These are phyloP conservation scores for Callipepla californica DNA, from an alignment of 2,113 vertebrate genomes.

Conservation along the genomic window DNA sequence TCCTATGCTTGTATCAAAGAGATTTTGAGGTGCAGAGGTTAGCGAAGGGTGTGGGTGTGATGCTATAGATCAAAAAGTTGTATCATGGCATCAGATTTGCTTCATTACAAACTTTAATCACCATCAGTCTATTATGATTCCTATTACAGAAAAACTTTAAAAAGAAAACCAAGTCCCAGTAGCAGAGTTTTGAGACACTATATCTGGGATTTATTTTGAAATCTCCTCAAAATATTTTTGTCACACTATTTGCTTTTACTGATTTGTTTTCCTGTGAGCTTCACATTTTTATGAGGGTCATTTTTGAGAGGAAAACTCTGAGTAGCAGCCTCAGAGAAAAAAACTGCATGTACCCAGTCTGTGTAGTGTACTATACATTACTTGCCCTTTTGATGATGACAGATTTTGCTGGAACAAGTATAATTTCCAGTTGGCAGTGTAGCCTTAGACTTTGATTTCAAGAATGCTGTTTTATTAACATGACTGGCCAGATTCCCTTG, in stretches of 20 bases:
- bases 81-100: not conserved
- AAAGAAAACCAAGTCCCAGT: slow-evolving; percentile 8
- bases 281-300: not conserved
- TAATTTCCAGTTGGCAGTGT: not conserved
- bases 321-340: not conserved
- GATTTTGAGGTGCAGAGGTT: not conserved
- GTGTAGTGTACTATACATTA: not conserved
- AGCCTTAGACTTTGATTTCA: not conserved
- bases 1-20: not conserved
- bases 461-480: not conserved
- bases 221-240: slow-evolving; percentile 31
- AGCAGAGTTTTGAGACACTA: slow-evolving; percentile 18
- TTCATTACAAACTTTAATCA: slow-evolving; percentile 26
- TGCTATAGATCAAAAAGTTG: not conserved
- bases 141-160: not conserved
- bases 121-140: not conserved
- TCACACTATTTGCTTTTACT: not conserved
- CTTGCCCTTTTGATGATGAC: not conserved
- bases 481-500: not conserved
- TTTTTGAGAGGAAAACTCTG: not conserved
- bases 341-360: not conserved
- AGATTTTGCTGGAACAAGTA: not conserved
- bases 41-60: not conserved
- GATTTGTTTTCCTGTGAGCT: not conserved
- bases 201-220: slow-evolving; percentile 21